Percentiles rank a stretch among this genome's conserved stretches.
phyloP scores from a whole-genome alignment of 2,113 vertebrate genomes.

The Chloroceryle aenea region DNA sequence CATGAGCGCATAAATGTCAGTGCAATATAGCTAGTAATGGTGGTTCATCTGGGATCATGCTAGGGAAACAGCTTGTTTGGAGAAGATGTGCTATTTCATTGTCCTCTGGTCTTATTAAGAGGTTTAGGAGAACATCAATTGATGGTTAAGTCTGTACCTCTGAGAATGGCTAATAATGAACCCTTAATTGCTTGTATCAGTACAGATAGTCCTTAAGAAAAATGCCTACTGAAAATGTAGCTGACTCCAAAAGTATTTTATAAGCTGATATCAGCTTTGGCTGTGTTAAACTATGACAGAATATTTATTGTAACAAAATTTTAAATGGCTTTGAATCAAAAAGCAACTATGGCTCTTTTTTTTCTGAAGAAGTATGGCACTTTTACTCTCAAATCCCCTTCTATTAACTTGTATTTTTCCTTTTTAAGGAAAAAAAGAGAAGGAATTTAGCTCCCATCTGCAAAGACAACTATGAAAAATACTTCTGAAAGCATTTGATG shows the following conservation, averaged over 20 bases:
- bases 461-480: neutral
- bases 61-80: neutral
- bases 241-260: constrained; percentile 37
- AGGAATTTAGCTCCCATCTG: neutral
- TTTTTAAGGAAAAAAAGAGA: neutral
- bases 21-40: neutral
- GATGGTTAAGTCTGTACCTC: neutral
- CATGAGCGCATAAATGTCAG: neutral
- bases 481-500: neutral
- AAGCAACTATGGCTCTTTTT: neutral
- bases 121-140: neutral
- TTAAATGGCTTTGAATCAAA: constrained; percentile 31
- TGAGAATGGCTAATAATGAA: neutral
- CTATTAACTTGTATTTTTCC: neutral
- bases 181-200: constrained; percentile 9
- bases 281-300: neutral
- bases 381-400: neutral
- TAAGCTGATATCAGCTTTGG: constrained; percentile 34
- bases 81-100: neutral
- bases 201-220: neutral
- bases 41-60: neutral
- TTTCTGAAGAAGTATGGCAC: neutral
- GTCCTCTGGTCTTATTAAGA: neutral
- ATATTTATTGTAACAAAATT: constrained; percentile 3
- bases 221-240: constrained; percentile 12